Base-by-base conservation (phyloP, 2,113 vertebrate species). In the Labeo catla region DNA sequence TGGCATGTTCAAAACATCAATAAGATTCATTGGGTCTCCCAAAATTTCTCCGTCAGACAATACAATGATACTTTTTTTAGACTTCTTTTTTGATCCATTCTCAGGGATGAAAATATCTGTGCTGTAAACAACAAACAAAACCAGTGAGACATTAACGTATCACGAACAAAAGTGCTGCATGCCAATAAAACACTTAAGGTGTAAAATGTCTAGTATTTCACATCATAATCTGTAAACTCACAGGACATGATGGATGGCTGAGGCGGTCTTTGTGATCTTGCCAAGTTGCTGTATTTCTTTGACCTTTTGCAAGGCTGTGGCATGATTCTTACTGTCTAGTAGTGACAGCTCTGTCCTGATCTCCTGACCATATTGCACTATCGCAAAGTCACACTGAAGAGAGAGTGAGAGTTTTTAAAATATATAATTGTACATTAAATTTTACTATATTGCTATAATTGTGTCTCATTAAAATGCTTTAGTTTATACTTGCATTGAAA, bases 211-310 rank as follows among this genome's bases (percentile, higher is more conserved):
- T 68, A 3, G 0, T 16, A 34, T 7, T 61, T 63, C 13, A 65
- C 1, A 23, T 23, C 9, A 45, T 39, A 16, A 6, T 63, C 16
- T 34, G 19, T 63, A 45, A 68, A 95, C 95, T 95, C 90, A 96
- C 96, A 96, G 92, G 74, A 95, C 95, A 6, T 96, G 93, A 76
- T 95, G 88, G 47, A 96, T 94, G 70, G 96, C 96, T 2, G 95
- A 95, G n/a, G 95, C 95, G 0, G 96, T 96, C 86, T 83, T 92
- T 36, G 95, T 96, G 54, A 86, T 16, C 0, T 59, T 54, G 2
- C 2, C 0, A 59, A 96, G 88, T 89, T 96, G 95, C 45, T 43
- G 7, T 81, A 96, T 92, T 19, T 84, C 84, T 65, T 91, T 74
- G 19, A 96, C 89, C 86, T 89, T 95, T 80, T 86, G 43, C 7